phyloP scores from a whole-genome alignment of 2,113 vertebrate species.

The Scatophagus argus region DNA sequence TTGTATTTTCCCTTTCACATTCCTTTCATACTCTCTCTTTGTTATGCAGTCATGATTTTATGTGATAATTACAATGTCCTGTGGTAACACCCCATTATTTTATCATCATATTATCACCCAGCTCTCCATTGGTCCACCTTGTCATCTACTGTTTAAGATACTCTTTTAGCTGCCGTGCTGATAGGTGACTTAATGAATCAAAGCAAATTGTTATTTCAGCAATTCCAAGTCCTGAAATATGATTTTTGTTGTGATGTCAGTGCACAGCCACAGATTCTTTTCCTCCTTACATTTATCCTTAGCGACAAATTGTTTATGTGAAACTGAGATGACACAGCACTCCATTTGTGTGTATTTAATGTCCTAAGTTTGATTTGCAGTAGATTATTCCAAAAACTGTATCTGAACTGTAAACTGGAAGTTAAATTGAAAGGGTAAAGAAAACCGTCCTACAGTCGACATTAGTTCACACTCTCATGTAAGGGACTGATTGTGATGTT shows the following conservation, averaged over 20 bases:
- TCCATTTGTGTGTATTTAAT: background rate
- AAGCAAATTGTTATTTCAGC: background rate
- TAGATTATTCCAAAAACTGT: background rate
- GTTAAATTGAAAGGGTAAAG: background rate
- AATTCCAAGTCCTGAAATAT: background rate
- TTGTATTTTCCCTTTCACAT: slow-evolving; percentile 22
- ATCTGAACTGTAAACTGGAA: background rate
- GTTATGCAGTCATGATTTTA: slow-evolving; percentile 24
- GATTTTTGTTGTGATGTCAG: background rate
- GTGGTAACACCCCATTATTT: background rate
- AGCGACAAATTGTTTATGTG: background rate
- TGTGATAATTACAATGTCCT: slow-evolving; percentile 26
- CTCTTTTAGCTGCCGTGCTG: background rate
- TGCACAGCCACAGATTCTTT: background rate
- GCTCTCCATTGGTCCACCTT: slow-evolving; percentile 3
- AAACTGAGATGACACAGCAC: background rate
- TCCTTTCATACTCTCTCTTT: background rate
- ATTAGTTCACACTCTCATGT: background rate
- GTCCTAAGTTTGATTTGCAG: background rate
- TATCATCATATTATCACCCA: slow-evolving; percentile 11
- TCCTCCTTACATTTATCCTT: background rate
- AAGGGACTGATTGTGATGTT: background rate
- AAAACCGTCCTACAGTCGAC: too few relatives aligned
- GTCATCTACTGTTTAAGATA: background rate
- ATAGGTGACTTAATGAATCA: slow-evolving; percentile 4